A percentile compares a stretch with the other conserved stretches of the same genome.
phyloP scores from a whole-genome alignment of 2,797 vertebrate genomes.

The Myripristis murdjan region DNA sequence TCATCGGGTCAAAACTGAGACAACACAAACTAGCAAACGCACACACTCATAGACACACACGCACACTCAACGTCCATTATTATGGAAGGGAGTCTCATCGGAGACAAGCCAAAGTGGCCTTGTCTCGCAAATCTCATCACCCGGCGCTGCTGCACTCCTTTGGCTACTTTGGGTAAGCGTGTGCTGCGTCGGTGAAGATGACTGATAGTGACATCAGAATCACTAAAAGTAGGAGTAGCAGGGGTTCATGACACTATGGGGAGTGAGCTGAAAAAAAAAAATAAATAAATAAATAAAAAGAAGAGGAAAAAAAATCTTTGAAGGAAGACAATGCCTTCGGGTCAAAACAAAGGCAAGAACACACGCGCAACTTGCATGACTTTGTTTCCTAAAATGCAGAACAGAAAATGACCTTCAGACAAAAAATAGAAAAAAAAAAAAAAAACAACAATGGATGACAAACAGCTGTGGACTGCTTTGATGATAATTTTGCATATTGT shows the following conservation, averaged over 20 bases:
- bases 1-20: conserved; percentile 54
- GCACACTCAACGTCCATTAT: conserved; percentile 43
- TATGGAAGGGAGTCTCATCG: conserved; percentile 50
- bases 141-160: conserved; percentile 45
- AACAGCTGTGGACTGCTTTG: conserved; percentile 53
- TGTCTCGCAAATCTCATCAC: conserved; percentile 51
- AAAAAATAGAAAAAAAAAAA: neutral
- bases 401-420: conserved; percentile 34
- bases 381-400: conserved; percentile 32
- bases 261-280: too few species aligned
- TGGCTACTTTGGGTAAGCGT: conserved; percentile 37
- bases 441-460: conserved; percentile 1
- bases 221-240: conserved; percentile 40
- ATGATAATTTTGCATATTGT: conserved; percentile 58
- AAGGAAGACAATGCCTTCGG: conserved; percentile 35
- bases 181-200: conserved; percentile 52
- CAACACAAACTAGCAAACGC: conserved; percentile 5
- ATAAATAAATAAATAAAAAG: too few species aligned
- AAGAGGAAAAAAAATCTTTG: conserved; percentile 14
- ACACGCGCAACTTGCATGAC: conserved; percentile 4
- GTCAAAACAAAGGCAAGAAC: conserved; percentile 50
- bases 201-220: conserved; percentile 61
- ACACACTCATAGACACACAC: neutral
- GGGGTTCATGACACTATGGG: conserved; percentile 1
- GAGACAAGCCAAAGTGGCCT: conserved; percentile 56